These are phyloP conservation scores for Drosophila pegasa DNA, from an alignment of 2,888 invertebrate species.

Conservation along the genomic window DNA sequence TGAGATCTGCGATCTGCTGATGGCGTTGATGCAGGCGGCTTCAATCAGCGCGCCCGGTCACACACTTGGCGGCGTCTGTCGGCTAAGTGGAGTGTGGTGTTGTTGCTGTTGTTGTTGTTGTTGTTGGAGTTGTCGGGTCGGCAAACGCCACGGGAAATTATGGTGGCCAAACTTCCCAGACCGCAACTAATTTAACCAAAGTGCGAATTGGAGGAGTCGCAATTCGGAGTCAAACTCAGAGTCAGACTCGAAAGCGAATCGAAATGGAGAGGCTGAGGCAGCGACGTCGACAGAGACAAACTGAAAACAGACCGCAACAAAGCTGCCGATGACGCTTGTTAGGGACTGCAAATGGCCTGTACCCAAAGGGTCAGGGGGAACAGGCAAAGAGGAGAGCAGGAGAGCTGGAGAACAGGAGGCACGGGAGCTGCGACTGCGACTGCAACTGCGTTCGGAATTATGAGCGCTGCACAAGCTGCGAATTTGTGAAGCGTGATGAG, in stretches of 20 bases:
- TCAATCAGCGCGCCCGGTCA: conserved; percentile 76
- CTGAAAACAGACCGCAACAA: conserved; percentile 78
- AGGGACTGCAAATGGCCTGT: conserved; percentile 43
- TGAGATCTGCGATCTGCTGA: conserved; percentile 69
- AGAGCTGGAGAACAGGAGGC: not conserved
- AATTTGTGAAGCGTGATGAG: conserved; percentile 80
- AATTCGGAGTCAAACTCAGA: conserved; percentile 70
- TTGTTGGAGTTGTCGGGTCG: conserved; percentile 70
- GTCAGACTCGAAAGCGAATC: conserved; percentile 69
- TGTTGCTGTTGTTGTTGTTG: conserved; percentile 46
- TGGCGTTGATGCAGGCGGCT: conserved; percentile 81
- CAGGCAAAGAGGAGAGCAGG: not conserved
- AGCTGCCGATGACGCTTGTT: conserved; percentile 74
- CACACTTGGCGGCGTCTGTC: conserved; percentile 74
- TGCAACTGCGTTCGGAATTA: conserved; percentile 60
- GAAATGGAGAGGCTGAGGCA: conserved; percentile 50
- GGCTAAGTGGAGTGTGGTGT: conserved; percentile 61
- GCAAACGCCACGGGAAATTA: conserved; percentile 81
- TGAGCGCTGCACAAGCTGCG: conserved; percentile 68
- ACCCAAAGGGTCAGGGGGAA: not conserved
- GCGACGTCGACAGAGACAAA: conserved; percentile 58
- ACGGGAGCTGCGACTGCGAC: conserved; percentile 5
- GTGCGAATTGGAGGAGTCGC: conserved; percentile 82
- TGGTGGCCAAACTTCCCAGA: conserved; percentile 81
- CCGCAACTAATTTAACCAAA: conserved; percentile 81